Base-by-base conservation (phyloP, 2,888 invertebrate species). In the Melanostoma scalare region DNA sequence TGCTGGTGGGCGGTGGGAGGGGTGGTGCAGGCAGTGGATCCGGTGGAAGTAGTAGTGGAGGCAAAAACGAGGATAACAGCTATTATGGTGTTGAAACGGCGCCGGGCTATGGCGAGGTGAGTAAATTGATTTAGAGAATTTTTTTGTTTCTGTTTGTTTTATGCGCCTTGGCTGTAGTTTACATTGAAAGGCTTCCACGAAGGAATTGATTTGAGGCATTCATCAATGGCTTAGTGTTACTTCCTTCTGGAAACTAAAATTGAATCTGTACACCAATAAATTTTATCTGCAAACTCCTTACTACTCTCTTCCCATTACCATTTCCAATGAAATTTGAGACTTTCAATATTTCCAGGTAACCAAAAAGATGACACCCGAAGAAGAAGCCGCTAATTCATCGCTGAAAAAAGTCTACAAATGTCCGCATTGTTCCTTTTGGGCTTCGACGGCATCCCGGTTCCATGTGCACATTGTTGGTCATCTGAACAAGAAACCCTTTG, bases 401-500 rank as follows among this genome's bases (percentile, higher is more conserved):
- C 93, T 95, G 71, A 95, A 95, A 89, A 94, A 95, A 90, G 97
- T 97, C 63, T 98, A 97, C 92, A 96, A 97, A 91, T 98, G 97
- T 90, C 97, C 97, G 1, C 96, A 97, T 90, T 98, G 97, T 90
- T 94, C 95, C 72, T 97, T 97, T 90, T 97, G 97, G 96, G 97
- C 97, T 4, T 96, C 96, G 8, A 97, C 97, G 9, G 97, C 97
- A 6, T 97, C 97, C 33, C 94, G 97, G 81, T 98, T 98, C 91
- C 97, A 97, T 91, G 97, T 97, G 3, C 98, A 98, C 90, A 97
- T 97, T 87, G 97, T 97, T 8, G 97, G 97, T 1, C 98, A 98
- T 91, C 93, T 97, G 86, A 97, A 97, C 91, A 96, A 96, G 89
- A 97, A 97, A 89, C 98, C 98, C 0, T 99, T 98, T 90, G 97